A percentile compares a stretch with the other conserved stretches of the same genome.
Conservation (phyloP, 2,888 invertebrate genomes). For the Lochmaea capreae region DNA sequence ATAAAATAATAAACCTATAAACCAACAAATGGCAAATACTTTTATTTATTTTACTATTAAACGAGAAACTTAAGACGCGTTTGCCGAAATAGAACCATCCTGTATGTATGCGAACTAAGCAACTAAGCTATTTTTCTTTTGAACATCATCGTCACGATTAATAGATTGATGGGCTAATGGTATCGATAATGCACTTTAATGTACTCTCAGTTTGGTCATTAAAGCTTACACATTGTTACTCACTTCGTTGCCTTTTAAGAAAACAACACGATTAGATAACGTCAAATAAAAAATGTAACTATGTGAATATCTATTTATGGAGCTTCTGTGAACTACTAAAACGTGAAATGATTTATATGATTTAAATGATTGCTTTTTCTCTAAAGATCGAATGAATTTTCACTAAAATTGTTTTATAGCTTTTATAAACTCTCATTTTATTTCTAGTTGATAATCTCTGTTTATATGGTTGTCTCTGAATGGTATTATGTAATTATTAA, state of each 20-base stretch:
- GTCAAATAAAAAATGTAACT: not conserved
- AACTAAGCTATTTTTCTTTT: constrained; percentile 48
- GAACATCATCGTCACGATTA: constrained; percentile 50
- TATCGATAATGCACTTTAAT: constrained; percentile 55
- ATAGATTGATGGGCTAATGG: constrained; percentile 57
- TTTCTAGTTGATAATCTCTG: not conserved
- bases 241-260: constrained; percentile 38
- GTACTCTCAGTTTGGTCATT: constrained; percentile 47
- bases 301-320: constrained; percentile 1
- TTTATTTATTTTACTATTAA: not conserved
- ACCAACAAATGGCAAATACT: too few species aligned
- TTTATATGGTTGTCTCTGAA: too few species aligned
- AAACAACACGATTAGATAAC: constrained; percentile 20
- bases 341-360: not conserved
- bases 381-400: not conserved
- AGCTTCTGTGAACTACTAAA: not conserved
- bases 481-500: too few species aligned
- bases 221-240: constrained; percentile 47
- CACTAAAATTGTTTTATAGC: not conserved
- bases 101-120: constrained; percentile 18
- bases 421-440: not conserved
- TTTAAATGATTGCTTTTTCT: not conserved
- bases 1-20: too few species aligned
- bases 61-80: too few species aligned
- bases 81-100: constrained; percentile 3